Percentiles rank a stretch among this genome's conserved stretches.
These are phyloP conservation scores for Thaleichthys pacificus DNA, from an alignment of 2,797 vertebrate species.

Conservation along the genomic window DNA sequence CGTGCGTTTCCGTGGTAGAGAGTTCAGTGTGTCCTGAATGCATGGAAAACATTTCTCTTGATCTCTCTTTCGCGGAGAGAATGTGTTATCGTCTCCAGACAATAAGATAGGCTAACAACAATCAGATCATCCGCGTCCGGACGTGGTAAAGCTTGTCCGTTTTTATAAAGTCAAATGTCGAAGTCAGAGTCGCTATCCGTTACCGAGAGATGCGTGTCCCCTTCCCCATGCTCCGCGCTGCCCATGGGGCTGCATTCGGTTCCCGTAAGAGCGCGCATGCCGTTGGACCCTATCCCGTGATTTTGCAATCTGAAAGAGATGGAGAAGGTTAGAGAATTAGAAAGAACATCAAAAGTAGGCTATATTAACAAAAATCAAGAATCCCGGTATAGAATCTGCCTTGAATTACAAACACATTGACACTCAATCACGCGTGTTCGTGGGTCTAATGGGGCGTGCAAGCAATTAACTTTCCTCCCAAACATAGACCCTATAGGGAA, in stretches of 20 bases:
- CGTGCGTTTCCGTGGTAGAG: not conserved
- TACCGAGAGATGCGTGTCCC: slow-evolving; percentile 90
- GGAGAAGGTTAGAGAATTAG: not conserved
- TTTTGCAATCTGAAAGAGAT: slow-evolving; percentile 84
- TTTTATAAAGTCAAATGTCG: slow-evolving; percentile 82
- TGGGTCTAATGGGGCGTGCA: not conserved
- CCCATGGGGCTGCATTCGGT: slow-evolving; percentile 86
- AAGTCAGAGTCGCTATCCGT: slow-evolving; percentile 97
- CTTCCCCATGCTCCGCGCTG: slow-evolving; percentile 84
- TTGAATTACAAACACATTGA: slow-evolving; percentile 15
- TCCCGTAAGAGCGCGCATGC: slow-evolving; percentile 81
- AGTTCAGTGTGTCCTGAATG: not conserved
- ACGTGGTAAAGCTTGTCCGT: slow-evolving; percentile 27
- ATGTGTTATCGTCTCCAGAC: not conserved
- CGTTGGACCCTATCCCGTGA: slow-evolving; percentile 84
- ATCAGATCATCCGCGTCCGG: slow-evolving; percentile 21
- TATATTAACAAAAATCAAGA: not conserved
- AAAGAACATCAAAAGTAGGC: not conserved
- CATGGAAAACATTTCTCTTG: not conserved
- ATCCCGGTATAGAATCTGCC: not conserved
- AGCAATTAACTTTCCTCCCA: slow-evolving; percentile 30
- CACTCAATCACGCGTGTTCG: slow-evolving; percentile 20
- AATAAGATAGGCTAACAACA: not conserved
- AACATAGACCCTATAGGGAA: slow-evolving; percentile 44
- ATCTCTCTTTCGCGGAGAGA: not conserved